A percentile compares a stretch with the other conserved stretches of the same genome.
Evolutionary conservation across 2,888 invertebrate genomes (phyloP).

Genomic region (Nymphalis urticae): DNA sequence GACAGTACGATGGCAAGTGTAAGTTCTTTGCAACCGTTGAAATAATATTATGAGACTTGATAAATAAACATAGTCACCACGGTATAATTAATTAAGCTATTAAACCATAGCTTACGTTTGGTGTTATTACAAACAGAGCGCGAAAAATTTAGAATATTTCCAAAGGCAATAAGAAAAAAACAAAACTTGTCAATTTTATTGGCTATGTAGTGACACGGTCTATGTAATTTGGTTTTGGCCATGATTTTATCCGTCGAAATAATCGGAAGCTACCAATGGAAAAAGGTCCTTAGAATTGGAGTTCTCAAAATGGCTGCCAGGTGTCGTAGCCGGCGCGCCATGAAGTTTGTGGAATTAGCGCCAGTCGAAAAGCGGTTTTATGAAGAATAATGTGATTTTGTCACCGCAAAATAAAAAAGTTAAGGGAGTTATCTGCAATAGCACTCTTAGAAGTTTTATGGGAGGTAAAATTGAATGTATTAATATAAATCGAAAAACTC

Average conservation of each 20-base stretch:
- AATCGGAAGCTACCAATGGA: slow-evolving; percentile 7
- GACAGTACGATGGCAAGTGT: too few species aligned
- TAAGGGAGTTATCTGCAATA: slow-evolving; percentile 39
- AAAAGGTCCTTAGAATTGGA: slow-evolving; percentile 38
- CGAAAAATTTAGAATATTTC: too few species aligned
- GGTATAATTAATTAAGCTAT: too few species aligned
- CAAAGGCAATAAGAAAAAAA: background rate
- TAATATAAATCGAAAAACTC: slow-evolving; percentile 36
- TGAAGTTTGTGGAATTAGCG: slow-evolving; percentile 57
- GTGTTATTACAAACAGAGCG: too few species aligned
- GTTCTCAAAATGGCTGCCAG: slow-evolving; percentile 58
- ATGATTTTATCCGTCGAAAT: background rate
- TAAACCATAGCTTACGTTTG: too few species aligned
- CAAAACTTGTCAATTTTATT: background rate
- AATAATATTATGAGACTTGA: too few species aligned
- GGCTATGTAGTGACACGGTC: too few species aligned
- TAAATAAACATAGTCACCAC: too few species aligned
- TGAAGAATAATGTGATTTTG: slow-evolving; percentile 51
- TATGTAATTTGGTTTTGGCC: background rate
- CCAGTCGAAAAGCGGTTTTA: slow-evolving; percentile 43
- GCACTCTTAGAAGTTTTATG: slow-evolving; percentile 31
- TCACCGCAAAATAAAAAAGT: slow-evolving; percentile 43
- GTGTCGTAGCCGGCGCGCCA: slow-evolving; percentile 51
- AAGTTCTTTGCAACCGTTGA: too few species aligned
- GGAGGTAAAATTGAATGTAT: slow-evolving; percentile 33